Evolutionary conservation across 2,888 invertebrate species (phyloP).

Genomic region (Crossocerus cetratus): DNA sequence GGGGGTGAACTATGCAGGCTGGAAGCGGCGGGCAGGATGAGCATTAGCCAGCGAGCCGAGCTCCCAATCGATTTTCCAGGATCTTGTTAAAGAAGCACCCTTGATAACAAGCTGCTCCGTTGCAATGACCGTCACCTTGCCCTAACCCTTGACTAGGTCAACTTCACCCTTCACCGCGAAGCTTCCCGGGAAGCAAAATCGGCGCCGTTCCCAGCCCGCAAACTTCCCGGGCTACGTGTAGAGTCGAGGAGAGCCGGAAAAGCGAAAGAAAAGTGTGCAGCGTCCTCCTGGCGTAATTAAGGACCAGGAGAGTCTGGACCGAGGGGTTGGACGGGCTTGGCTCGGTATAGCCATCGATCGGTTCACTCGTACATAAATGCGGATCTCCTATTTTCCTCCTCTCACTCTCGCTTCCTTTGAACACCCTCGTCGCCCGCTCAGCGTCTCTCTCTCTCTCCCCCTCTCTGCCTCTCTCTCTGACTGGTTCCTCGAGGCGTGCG

Average conservation of each 20-base stretch:
- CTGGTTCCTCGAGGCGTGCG: background rate
- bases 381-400: conserved; percentile 8
- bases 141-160: conserved; percentile 9
- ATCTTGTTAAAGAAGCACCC: background rate
- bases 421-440: background rate
- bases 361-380: conserved; percentile 53
- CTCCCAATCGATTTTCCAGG: background rate
- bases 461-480: background rate
- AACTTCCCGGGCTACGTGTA: background rate
- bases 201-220: background rate
- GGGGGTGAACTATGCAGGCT: no score
- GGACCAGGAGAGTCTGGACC: conserved; percentile 58
- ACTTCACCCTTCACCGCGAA: conserved; percentile 8
- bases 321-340: conserved; percentile 21
- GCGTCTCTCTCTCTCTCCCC: background rate
- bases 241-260: background rate
- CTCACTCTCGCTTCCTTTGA: conserved; percentile 12
- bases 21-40: no score
- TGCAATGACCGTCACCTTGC: background rate
- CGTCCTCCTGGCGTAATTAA: conserved; percentile 70
- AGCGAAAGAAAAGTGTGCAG: conserved; percentile 45
- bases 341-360: conserved; percentile 68
- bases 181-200: background rate
- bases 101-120: background rate
- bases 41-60: background rate